Percentiles rank a stretch among this genome's conserved stretches.
These are phyloP conservation scores for Peromyscus maniculatus DNA, from an alignment of 2,113 vertebrate genomes.

Conservation along the genomic window DNA sequence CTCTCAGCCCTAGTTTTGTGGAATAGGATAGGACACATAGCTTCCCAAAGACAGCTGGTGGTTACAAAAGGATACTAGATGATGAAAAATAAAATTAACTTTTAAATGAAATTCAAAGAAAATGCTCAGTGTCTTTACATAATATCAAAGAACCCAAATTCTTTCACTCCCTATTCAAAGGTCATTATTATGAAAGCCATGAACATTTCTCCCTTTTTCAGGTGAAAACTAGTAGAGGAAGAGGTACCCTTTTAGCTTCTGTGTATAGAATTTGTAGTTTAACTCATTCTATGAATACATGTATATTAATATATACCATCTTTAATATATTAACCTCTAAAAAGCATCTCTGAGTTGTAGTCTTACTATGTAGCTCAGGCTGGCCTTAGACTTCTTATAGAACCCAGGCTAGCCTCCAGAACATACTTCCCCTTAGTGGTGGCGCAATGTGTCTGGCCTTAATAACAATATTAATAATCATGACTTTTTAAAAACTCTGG, in stretches of 20 bases:
- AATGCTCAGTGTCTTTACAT: background rate
- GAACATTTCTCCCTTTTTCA: conserved; percentile 37
- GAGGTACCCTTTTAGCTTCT: conserved; percentile 26
- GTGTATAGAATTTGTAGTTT: conserved; percentile 44
- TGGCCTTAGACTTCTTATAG: background rate
- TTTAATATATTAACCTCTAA: conserved; percentile 10
- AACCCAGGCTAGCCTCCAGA: background rate
- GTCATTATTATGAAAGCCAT: conserved; percentile 47
- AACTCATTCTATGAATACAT: conserved; percentile 42
- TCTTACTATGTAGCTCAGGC: background rate
- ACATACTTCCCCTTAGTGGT: background rate
- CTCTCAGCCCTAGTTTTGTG: conserved; percentile 34
- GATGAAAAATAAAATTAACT: conserved; percentile 36
- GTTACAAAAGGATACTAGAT: conserved; percentile 36
- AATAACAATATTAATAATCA: background rate
- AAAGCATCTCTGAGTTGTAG: background rate
- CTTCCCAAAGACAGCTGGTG: background rate
- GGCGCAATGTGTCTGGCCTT: background rate
- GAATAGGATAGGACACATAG: background rate
- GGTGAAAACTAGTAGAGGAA: background rate
- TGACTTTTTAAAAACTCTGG: background rate
- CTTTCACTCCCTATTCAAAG: background rate
- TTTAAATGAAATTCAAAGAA: conserved; percentile 2
- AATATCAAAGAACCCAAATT: conserved; percentile 25
- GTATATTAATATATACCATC: background rate